phyloP scores from a whole-genome alignment of 2,888 invertebrate genomes.

The Ectobius pallidus region DNA sequence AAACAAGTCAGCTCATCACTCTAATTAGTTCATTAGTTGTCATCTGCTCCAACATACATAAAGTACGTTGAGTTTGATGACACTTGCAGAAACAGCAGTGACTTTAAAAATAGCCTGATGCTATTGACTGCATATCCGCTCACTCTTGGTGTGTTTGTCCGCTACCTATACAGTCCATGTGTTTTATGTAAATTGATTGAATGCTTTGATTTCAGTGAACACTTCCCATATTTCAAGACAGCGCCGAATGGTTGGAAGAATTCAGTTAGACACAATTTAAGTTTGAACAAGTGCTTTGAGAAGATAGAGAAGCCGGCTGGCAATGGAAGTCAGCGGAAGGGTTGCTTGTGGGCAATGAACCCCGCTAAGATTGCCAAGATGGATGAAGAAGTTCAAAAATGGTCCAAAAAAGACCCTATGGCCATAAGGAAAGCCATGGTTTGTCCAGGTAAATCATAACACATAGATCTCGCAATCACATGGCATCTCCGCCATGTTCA shows the following conservation, averaged over 20 bases:
- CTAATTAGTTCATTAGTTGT: too few species aligned
- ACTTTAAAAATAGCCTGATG: too few species aligned
- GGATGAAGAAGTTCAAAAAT: conserved; percentile 98
- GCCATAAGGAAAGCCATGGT: conserved; percentile 94
- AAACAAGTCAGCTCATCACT: too few species aligned
- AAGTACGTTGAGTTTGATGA: too few species aligned
- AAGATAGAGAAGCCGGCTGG: conserved; percentile 95
- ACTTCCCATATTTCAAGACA: conserved; percentile 98
- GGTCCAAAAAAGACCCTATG: conserved; percentile 93
- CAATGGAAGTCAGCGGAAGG: conserved; percentile 79
- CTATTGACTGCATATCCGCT: too few species aligned
- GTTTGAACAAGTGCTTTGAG: conserved; percentile 97
- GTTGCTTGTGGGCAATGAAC: conserved; percentile 97
- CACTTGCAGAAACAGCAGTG: too few species aligned
- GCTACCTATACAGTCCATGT: too few species aligned
- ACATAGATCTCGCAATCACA: too few species aligned
- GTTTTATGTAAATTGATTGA: too few species aligned
- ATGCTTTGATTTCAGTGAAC: conserved; percentile 73
- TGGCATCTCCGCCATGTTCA: too few species aligned
- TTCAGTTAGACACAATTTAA: conserved; percentile 96
- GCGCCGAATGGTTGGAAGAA: conserved; percentile 99
- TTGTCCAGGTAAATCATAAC: conserved; percentile 71
- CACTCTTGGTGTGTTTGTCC: too few species aligned
- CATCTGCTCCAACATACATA: too few species aligned
- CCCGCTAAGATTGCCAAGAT: conserved; percentile 94